A percentile compares a stretch with the other conserved stretches of the same genome.
These are phyloP conservation scores for Willowsia nigromaculata DNA, from an alignment of 2,888 invertebrate species.

Conservation along the genomic window DNA sequence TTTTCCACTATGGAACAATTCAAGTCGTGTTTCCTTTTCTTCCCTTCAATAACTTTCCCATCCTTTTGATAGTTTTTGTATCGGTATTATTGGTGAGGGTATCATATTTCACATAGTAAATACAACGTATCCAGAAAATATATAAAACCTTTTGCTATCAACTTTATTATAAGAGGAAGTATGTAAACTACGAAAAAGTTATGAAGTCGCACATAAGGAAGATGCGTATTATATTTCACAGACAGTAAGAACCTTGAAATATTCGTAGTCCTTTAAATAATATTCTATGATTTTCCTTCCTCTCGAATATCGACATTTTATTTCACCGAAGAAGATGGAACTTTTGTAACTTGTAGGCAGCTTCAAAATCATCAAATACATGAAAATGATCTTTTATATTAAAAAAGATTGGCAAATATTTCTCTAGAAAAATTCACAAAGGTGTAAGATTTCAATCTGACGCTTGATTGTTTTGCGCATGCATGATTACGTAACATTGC, in stretches of 20 bases:
- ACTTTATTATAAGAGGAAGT: too few species aligned
- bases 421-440: too few species aligned
- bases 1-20: slow-evolving; percentile 58
- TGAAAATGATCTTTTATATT: too few species aligned
- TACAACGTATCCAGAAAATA: too few species aligned
- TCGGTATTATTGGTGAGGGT: neutral
- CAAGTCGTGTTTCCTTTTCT: slow-evolving; percentile 34
- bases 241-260: neutral
- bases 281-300: neutral
- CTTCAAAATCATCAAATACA: too few species aligned
- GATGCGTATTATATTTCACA: neutral
- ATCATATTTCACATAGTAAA: slow-evolving; percentile 56
- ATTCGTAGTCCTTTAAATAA: neutral
- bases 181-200: neutral
- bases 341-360: too few species aligned
- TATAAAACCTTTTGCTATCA: too few species aligned
- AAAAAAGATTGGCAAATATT: too few species aligned
- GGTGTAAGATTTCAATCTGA: too few species aligned
- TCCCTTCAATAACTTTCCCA: neutral
- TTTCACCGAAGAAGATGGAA: too few species aligned
- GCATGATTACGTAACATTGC: too few species aligned
- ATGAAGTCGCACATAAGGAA: neutral
- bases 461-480: too few species aligned
- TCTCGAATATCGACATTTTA: neutral
- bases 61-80: slow-evolving; percentile 43